A percentile compares a stretch with the other conserved stretches of the same genome.
Evolutionary conservation across 2,113 vertebrate species (phyloP).

Genomic region (Electrona antarctica): DNA sequence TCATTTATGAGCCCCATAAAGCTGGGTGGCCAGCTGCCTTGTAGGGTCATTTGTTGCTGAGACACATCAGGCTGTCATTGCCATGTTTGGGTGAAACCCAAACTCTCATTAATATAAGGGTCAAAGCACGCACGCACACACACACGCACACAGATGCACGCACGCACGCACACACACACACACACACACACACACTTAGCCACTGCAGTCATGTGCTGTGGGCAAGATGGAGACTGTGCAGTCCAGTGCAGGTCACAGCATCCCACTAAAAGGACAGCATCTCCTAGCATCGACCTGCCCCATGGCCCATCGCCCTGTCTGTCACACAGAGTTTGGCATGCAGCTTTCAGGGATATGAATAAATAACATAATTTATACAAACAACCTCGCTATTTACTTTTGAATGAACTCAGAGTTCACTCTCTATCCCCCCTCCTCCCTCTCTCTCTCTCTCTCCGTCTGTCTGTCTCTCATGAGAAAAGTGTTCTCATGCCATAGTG

Average conservation of each 20-base stretch:
- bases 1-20: slow-evolving; percentile 56
- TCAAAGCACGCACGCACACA: background rate
- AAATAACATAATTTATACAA: slow-evolving; percentile 2
- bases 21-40: slow-evolving; percentile 55
- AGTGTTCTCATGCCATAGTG: slow-evolving; percentile 50
- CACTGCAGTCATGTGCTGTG: slow-evolving; percentile 1
- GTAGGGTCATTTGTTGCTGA: slow-evolving; percentile 60
- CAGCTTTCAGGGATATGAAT: slow-evolving; percentile 18
- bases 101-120: slow-evolving; percentile 37
- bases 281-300: slow-evolving; percentile 41
- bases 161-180: background rate
- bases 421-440: background rate
- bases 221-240: slow-evolving; percentile 17
- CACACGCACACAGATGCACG: slow-evolving; percentile 2
- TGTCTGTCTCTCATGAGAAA: slow-evolving; percentile 46
- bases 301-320: slow-evolving; percentile 10
- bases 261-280: slow-evolving; percentile 51
- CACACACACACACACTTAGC: background rate
- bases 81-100: slow-evolving; percentile 65
- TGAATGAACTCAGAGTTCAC: slow-evolving; percentile 17
- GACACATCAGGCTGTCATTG: slow-evolving; percentile 35
- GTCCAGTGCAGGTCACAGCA: slow-evolving; percentile 39
- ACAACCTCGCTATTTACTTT: slow-evolving; percentile 47
- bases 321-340: slow-evolving; percentile 20
- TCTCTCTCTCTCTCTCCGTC: slow-evolving; percentile 14